Percentiles rank a stretch among this genome's conserved stretches.
Conservation (phyloP, 1,140 invertebrate genomes). For the Probaryconus sp. region DNA sequence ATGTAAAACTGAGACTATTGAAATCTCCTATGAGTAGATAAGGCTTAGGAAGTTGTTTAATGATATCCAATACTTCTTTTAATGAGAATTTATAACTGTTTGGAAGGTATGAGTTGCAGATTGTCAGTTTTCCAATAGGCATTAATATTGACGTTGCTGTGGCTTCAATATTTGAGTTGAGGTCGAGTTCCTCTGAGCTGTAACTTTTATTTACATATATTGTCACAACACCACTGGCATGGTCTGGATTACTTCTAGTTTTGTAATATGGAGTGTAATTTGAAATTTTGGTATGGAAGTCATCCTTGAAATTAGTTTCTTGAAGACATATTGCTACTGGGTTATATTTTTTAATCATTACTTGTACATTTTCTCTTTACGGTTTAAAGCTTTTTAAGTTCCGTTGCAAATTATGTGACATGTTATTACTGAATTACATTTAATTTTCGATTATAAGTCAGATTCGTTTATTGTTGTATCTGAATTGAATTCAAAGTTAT, state of each 20-base stretch:
- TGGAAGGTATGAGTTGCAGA: too few relatives aligned
- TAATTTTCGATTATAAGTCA: too few relatives aligned
- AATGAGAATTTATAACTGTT: too few relatives aligned
- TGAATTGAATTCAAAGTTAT: too few relatives aligned
- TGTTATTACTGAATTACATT: too few relatives aligned
- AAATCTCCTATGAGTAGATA: neutral
- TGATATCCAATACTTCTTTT: too few relatives aligned
- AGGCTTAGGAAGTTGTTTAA: too few relatives aligned
- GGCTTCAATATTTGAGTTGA: too few relatives aligned
- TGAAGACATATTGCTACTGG: constrained; percentile 8
- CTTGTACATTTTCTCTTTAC: constrained; percentile 3
- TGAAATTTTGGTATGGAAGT: neutral
- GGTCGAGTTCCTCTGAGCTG: constrained; percentile 1
- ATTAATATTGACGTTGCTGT: too few relatives aligned
- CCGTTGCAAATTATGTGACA: too few relatives aligned
- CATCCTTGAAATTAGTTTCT: constrained; percentile 21
- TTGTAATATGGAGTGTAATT: constrained; percentile 1
- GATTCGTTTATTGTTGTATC: too few relatives aligned
- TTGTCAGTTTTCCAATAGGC: too few relatives aligned
- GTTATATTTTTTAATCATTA: neutral
- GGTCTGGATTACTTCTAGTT: neutral
- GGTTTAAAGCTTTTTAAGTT: constrained; percentile 6
- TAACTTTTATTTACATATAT: constrained; percentile 1
- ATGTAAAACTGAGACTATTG: neutral
- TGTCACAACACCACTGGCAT: constrained; percentile 11